Conservation (phyloP, 2,797 vertebrate genomes). For the Anabacerthia variegaticeps region DNA sequence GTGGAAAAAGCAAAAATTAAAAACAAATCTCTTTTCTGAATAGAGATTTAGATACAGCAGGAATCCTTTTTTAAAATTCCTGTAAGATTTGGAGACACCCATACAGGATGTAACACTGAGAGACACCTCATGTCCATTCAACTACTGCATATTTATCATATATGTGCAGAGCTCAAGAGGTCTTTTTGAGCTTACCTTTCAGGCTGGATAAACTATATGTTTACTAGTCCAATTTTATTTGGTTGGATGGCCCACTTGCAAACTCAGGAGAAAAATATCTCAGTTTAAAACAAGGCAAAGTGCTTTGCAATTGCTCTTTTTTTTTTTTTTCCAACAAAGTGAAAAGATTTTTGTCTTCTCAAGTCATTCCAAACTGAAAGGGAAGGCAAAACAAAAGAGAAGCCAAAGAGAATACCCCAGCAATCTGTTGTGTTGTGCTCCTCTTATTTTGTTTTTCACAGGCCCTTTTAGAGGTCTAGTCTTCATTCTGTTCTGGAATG, state of each 20-base stretch:
- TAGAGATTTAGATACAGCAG: not conserved
- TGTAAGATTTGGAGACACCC: not conserved
- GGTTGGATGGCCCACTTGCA: not conserved
- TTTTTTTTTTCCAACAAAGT: not conserved
- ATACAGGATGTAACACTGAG: not conserved
- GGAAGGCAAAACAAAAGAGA: constrained; percentile 31
- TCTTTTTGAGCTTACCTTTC: not conserved
- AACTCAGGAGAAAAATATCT: not conserved
- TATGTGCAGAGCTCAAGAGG: not conserved
- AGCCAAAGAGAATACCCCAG: not conserved
- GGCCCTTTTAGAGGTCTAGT: not conserved
- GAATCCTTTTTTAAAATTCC: not conserved
- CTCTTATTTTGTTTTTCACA: not conserved
- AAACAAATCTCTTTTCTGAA: not conserved
- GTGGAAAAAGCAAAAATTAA: not conserved
- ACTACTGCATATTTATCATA: not conserved
- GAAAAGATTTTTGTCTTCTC: not conserved
- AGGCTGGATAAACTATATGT: not conserved
- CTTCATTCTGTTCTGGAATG: not conserved
- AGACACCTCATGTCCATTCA: not conserved
- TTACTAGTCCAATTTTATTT: not conserved
- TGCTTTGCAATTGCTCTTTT: not conserved
- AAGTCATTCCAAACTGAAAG: not conserved
- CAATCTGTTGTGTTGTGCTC: not conserved
- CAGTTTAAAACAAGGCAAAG: not conserved